Conservation (phyloP, 2,888 invertebrate genomes). For the Cheilosia vulpina region DNA sequence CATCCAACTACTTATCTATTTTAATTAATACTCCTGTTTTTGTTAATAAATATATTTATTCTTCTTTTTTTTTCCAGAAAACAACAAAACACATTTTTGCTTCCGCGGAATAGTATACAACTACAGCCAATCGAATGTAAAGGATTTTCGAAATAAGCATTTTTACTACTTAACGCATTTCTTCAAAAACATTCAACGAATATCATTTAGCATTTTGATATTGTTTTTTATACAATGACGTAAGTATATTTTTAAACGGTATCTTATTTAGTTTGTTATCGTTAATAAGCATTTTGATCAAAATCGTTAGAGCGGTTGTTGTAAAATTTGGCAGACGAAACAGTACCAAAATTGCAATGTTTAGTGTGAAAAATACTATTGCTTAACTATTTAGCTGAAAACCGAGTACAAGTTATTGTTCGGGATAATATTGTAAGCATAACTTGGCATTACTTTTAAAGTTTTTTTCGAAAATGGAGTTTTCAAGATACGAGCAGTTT, state of each 20-base stretch:
- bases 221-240: conserved; percentile 66
- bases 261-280: too few relatives aligned
- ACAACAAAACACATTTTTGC: conserved; percentile 7
- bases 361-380: too few relatives aligned
- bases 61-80: conserved; percentile 47
- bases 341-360: too few relatives aligned
- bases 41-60: background rate
- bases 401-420: too few relatives aligned
- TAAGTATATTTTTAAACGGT: conserved; percentile 48
- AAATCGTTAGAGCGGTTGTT: too few relatives aligned
- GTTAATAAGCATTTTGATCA: too few relatives aligned
- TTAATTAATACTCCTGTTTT: background rate
- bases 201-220: conserved; percentile 65
- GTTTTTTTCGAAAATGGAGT: too few relatives aligned
- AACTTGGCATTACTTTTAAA: too few relatives aligned
- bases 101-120: conserved; percentile 5
- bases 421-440: too few relatives aligned
- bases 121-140: conserved; percentile 53
- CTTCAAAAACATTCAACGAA: conserved; percentile 72
- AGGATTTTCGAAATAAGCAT: conserved; percentile 23
- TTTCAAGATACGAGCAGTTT: too few relatives aligned
- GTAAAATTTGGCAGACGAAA: too few relatives aligned
- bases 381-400: too few relatives aligned
- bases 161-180: conserved; percentile 56
- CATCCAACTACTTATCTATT: background rate